Evolutionary conservation across 35 echinoderm and acorn worm genomes (phyloP), one percentile per base, ranked within the genome.

Genomic region (Lytechinus pictus): DNA sequence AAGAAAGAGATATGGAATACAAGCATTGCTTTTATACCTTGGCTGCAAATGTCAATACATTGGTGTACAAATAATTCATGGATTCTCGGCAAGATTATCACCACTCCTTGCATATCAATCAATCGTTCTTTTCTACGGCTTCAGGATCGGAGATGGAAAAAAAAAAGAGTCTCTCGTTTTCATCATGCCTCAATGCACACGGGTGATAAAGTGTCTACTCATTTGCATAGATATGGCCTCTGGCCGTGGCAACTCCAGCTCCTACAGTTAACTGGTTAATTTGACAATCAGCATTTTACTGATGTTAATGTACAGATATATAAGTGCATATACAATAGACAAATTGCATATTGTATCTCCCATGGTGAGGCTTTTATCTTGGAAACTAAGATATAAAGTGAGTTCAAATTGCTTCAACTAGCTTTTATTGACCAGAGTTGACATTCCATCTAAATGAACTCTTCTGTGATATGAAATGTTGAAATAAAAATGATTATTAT

Each of bases 1-100:
- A n/a, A 24, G 57, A 79, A 12, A 71, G 61, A n/a, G 19, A 7
- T 4, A 79, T 14, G 8, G 66, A 79, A 24, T 24, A 24, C 13
- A 13, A 16, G 66, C 19, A 24, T 79, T 16, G 66, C 19, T 79
- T 79, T 79, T 79, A 79, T 79, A 79, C 66, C 66, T 79, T 7
- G 5, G n/a, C 66, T 79, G n/a, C 66, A 79, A 79, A 79, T 79
- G 66, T 79, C 66, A 79, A 79, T 79, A 79, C 21, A 79, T 79
- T 79, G 66, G 66, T 79, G 66, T 24, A 79, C 66, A 79, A 79
- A 79, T 79, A 79, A 79, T 79, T 79, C 66, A 79, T 79, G 66
- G 66, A 79, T 79, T 79, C 19, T 24, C 21, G 66, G 66, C 66
- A 79, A 79, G 66, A 79, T 79, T 79, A 79, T 79, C 66, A 79